These are phyloP conservation scores for Pipistrellus kuhlii DNA, from an alignment of 2,797 vertebrate species.

Conservation along the genomic window DNA sequence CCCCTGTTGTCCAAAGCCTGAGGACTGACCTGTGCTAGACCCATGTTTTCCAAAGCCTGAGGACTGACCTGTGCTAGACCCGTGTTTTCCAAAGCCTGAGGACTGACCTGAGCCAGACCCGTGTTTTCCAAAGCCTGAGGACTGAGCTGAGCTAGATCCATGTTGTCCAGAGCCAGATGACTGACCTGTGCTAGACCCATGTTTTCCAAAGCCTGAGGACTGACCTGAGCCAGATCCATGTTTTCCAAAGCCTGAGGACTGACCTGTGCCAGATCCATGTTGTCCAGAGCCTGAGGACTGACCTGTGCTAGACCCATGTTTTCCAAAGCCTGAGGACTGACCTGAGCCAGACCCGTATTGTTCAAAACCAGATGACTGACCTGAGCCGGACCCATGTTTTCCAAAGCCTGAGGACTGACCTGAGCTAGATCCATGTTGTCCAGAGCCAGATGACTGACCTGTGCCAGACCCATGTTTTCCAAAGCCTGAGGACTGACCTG, in stretches of 20 bases:
- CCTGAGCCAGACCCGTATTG: neutral
- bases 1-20: no score
- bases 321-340: neutral
- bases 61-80: no score
- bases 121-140: neutral
- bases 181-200: neutral
- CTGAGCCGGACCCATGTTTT: rapidly evolving
- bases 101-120: no score
- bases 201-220: no score
- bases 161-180: neutral
- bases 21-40: no score
- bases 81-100: no score
- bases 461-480: neutral
- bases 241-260: no score
- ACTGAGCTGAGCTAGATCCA: neutral
- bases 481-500: neutral
- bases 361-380: rapidly evolving
- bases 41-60: no score
- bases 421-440: neutral
- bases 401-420: neutral
- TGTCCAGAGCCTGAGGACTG: no score
- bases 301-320: neutral
- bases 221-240: no score
- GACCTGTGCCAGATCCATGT: no score
- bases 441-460: neutral